These are phyloP conservation scores for Chouioia cunea DNA, from an alignment of 2,888 invertebrate species.

Conservation along the genomic window DNA sequence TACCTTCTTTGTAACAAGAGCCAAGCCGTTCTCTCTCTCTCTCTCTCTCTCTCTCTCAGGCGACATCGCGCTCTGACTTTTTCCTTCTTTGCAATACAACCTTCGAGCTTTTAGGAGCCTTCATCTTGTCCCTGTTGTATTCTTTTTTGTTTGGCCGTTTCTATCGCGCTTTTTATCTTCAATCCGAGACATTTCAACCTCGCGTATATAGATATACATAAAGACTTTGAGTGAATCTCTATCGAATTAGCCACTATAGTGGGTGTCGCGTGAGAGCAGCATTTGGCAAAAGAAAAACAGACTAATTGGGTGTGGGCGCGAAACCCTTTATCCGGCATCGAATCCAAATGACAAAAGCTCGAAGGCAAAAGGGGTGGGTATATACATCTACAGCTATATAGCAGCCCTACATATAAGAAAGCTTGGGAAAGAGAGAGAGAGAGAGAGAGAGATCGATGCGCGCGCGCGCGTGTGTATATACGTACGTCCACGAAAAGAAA, in stretches of 20 bases:
- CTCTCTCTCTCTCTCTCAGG: neutral
- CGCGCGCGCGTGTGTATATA: conserved; percentile 7
- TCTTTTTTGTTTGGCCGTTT: too few species aligned
- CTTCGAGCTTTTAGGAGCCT: too few species aligned
- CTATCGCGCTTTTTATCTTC: too few species aligned
- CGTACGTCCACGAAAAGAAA: conserved; percentile 2
- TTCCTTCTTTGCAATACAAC: neutral
- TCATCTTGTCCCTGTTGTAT: too few species aligned
- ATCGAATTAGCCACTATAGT: too few species aligned
- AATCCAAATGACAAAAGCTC: neutral
- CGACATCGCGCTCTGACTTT: neutral
- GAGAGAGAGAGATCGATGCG: conserved; percentile 11
- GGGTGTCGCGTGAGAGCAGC: too few species aligned
- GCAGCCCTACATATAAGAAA: conserved; percentile 4
- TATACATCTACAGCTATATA: too few species aligned
- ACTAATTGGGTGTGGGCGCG: too few species aligned
- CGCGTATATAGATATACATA: too few species aligned
- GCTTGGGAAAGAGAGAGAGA: conserved; percentile 8
- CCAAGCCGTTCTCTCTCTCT: conserved; percentile 7
- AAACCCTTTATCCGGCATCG: neutral
- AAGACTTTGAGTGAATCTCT: too few species aligned
- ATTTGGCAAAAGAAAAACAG: too few species aligned
- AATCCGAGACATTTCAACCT: too few species aligned
- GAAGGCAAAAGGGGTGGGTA: neutral
- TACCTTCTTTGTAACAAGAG: neutral